Evolutionary conservation across 1,140 invertebrate genomes (phyloP), one percentile per base, ranked within the genome.

Genomic region (Bemisia tabaci): DNA sequence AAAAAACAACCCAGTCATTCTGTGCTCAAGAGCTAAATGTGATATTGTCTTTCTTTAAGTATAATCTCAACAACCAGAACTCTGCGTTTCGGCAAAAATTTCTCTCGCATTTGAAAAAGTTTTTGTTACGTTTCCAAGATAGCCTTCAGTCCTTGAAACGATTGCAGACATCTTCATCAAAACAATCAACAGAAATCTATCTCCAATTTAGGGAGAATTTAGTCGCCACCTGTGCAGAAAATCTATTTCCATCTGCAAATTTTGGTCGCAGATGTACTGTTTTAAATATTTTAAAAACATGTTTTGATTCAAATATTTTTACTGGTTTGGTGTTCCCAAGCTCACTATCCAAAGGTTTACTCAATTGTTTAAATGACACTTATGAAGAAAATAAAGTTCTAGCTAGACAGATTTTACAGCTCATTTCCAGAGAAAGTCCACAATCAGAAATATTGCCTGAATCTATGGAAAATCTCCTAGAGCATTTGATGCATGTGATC

Each of bases 321-420:
- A 66, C 64, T 26, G 69, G 65, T 68, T 26, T 65, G n/a, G 62
- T 33, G 26, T 33, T 63, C 21, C 58, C 58, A 2, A 33, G 65
- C n/a, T 58, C 39, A n/a, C 27, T 67, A 5, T 61, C 23, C 12
- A 25, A 67, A 60, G 26, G 69, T 5, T 59, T 69, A 59, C 60
- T 76, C 21, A 59, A 63, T 66, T 80, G 65, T 69, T 70, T 68
- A 1, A 70, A 79, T n/a, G 90, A 92, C 72, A 87, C 87, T 11
- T 94, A 91, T 74, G 90, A 93, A 76, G 77, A 79, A 22, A 93
- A 91, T 72, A 92, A 93, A 76, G 75, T 79, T 0, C 76, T 89
- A 60, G 85, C 87, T 0, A 75, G 83, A 1, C 74, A 79, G 11
- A 74, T 89, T 27, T 71, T 90, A 5, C 63, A 69, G 22, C 65